Conservation (phyloP, 1,140 invertebrate genomes). For the Zaprionus tsacasi region DNA sequence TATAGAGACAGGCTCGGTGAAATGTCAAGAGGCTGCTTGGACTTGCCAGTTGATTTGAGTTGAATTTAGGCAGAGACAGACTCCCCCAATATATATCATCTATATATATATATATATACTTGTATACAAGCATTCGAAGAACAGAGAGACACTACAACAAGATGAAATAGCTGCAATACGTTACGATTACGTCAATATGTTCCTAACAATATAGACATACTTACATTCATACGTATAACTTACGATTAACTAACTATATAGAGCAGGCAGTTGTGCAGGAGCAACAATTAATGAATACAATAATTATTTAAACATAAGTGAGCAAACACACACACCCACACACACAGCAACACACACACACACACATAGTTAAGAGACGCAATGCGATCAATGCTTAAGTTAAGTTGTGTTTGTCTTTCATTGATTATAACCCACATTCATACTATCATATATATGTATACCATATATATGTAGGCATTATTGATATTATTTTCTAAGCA, state of each 20-base stretch:
- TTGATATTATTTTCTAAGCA: conserved; percentile 46
- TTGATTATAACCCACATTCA: conserved; percentile 19
- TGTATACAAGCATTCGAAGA: conserved; percentile 19
- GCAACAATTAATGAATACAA: conserved; percentile 37
- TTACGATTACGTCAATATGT: conserved; percentile 84
- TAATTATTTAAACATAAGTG: conserved; percentile 33
- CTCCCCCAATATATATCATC: background rate
- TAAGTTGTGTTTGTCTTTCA: conserved; percentile 40
- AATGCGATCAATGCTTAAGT: conserved; percentile 30
- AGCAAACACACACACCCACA: conserved; percentile 26
- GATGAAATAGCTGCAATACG: conserved; percentile 84
- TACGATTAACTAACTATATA: conserved; percentile 69
- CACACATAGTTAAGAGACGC: conserved; percentile 21
- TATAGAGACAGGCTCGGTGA: conserved; percentile 24
- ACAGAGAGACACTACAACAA: conserved; percentile 43
- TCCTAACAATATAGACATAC: conserved; percentile 83
- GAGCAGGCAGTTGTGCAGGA: conserved; percentile 42
- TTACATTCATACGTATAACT: conserved; percentile 66
- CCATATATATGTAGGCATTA: conserved; percentile 30
- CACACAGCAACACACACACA: background rate
- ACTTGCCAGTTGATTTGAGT: conserved; percentile 33
- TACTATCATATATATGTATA: conserved; percentile 14
- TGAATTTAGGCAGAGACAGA: conserved; percentile 4
- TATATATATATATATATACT: conserved; percentile 14
- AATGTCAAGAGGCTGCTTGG: conserved; percentile 32